A percentile compares a stretch with the other conserved stretches of the same genome.
Conservation (phyloP, 2,797 vertebrate species). For the Mionectes olivaceus region DNA sequence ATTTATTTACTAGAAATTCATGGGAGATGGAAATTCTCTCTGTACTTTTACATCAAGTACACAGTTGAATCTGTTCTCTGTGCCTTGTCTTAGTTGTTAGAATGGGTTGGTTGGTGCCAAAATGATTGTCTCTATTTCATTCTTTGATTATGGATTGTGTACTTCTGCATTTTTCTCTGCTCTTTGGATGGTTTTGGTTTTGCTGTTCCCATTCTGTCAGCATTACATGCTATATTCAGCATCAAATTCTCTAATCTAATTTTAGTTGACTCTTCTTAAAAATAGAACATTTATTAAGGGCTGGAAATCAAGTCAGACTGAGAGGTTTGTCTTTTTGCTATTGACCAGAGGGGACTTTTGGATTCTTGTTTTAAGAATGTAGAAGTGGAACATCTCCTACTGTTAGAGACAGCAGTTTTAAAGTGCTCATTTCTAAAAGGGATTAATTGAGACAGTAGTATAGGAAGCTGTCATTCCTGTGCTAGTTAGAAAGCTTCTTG, state of each 20-base stretch:
- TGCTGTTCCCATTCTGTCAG: slow-evolving; percentile 47
- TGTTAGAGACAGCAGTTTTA: not conserved
- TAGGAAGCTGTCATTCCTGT: not conserved
- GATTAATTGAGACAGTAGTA: not conserved
- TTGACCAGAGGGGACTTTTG: not conserved
- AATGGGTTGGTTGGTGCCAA: not conserved
- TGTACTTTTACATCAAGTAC: not conserved
- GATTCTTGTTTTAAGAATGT: not conserved
- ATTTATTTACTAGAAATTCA: not conserved
- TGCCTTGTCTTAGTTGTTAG: not conserved
- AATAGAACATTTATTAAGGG: slow-evolving; percentile 1
- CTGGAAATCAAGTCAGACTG: not conserved
- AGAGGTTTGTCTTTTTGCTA: not conserved
- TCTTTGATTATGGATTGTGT: not conserved
- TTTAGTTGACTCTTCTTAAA: slow-evolving; percentile 12
- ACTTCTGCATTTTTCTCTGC: not conserved
- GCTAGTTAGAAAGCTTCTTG: not conserved
- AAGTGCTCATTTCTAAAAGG: not conserved
- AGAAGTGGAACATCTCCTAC: not conserved
- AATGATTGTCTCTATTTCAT: not conserved
- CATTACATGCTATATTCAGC: slow-evolving; percentile 10
- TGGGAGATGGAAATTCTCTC: not conserved
- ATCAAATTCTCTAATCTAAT: slow-evolving; percentile 19
- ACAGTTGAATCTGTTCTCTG: not conserved
- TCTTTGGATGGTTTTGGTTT: not conserved